Conservation (phyloP, 2,888 invertebrate species). For the Deroplatys truncata region DNA sequence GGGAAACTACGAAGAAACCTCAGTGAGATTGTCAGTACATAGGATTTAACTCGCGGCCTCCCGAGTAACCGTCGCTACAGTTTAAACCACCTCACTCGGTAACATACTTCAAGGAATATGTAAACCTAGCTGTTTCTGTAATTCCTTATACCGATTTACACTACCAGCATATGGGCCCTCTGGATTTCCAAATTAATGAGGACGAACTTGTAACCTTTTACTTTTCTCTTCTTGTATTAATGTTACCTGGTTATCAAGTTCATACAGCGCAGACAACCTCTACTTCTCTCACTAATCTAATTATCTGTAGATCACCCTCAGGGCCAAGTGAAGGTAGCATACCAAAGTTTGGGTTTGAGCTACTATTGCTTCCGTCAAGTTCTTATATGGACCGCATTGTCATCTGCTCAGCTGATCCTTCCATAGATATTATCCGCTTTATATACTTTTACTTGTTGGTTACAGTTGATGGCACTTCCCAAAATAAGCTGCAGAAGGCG, state of each 20-base stretch:
- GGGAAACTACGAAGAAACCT: too few relatives aligned
- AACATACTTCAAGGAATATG: too few relatives aligned
- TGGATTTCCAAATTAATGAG: slow-evolving; percentile 55
- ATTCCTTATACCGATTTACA: slow-evolving; percentile 58
- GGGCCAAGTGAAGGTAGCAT: slow-evolving; percentile 34
- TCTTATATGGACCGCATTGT: slow-evolving; percentile 94
- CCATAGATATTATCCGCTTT: slow-evolving; percentile 87
- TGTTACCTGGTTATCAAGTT: too few relatives aligned
- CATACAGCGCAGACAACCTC: too few relatives aligned
- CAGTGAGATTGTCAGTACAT: too few relatives aligned
- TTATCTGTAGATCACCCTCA: slow-evolving; percentile 52
- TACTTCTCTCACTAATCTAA: slow-evolving; percentile 57
- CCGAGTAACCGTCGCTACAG: too few relatives aligned
- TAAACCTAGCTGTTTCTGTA: slow-evolving; percentile 75
- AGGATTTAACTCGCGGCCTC: too few relatives aligned
- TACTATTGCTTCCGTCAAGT: slow-evolving; percentile 62
- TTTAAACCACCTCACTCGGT: too few relatives aligned
- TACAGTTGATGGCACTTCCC: too few relatives aligned
- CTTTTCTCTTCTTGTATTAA: slow-evolving; percentile 81
- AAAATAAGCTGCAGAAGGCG: too few relatives aligned
- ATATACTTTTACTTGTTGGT: too few relatives aligned
- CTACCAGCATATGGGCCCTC: slow-evolving; percentile 52
- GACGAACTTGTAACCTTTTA: slow-evolving; percentile 60
- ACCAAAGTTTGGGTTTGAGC: slow-evolving; percentile 41
- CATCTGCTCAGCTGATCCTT: slow-evolving; percentile 84